Percentiles rank a stretch among this genome's conserved stretches.
phyloP scores from a whole-genome alignment of 2,113 vertebrate genomes.

The Sigmodon hispidus region DNA sequence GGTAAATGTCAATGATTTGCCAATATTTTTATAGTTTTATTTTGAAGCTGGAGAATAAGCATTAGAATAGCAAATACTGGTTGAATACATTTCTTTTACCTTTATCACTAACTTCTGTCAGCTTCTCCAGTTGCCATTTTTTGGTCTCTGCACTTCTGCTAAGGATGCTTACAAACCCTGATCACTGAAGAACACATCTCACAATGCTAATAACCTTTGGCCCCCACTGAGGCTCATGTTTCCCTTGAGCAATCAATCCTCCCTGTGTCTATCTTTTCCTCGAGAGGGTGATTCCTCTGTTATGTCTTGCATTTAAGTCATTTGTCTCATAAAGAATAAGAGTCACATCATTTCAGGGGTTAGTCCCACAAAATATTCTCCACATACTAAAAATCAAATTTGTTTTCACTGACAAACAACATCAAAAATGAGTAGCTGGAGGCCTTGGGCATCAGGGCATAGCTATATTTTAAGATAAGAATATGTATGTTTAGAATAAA shows the following conservation, averaged over 20 bases:
- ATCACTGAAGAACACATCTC: neutral
- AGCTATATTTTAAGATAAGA: constrained; percentile 16
- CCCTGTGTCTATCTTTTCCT: neutral
- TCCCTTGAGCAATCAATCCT: neutral
- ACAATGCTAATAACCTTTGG: neutral
- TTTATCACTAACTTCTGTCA: neutral
- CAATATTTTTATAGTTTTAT: neutral
- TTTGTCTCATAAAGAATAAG: neutral
- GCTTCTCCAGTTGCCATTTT: neutral
- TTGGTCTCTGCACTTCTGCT: neutral
- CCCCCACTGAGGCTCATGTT: neutral
- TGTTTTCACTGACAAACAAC: neutral
- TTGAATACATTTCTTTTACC: neutral
- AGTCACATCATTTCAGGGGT: neutral
- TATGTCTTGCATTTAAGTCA: neutral
- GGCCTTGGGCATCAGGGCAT: neutral
- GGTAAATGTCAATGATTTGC: neutral
- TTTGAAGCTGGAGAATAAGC: neutral
- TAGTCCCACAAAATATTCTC: neutral
- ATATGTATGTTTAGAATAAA: neutral
- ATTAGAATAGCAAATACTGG: neutral
- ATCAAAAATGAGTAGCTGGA: neutral
- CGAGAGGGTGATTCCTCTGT: neutral
- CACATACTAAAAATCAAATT: neutral
- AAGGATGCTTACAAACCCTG: neutral